phyloP scores from a whole-genome alignment of 2,113 vertebrate genomes.

The Gambusia affinis region DNA sequence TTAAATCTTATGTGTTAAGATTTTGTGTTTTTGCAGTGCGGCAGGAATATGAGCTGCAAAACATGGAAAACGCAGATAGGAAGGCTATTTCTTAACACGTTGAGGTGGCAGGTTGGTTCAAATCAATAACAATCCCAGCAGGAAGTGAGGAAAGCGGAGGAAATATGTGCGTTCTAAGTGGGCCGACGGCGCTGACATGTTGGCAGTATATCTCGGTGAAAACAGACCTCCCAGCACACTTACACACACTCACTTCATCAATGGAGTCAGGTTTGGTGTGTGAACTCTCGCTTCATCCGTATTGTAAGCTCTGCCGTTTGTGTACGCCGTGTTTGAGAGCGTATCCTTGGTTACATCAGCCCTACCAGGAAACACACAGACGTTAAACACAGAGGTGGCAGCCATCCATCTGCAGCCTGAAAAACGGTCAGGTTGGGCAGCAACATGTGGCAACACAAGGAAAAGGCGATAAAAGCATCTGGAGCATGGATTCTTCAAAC shows the following conservation, averaged over 20 bases:
- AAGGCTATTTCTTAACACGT: background rate
- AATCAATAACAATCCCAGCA: background rate
- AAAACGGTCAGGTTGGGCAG: background rate
- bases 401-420: background rate
- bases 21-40: no score
- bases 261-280: slow-evolving; percentile 7
- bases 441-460: background rate
- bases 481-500: no score
- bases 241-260: slow-evolving; percentile 17
- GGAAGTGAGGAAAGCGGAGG: slow-evolving; percentile 1
- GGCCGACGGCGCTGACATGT: slow-evolving; percentile 33
- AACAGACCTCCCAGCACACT: slow-evolving; percentile 55
- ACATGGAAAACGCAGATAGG: background rate
- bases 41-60: background rate
- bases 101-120: background rate
- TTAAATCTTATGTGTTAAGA: no score
- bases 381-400: background rate
- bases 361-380: slow-evolving; percentile 9
- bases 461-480: no score
- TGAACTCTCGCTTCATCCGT: background rate
- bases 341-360: slow-evolving; percentile 32
- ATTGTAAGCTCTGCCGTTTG: slow-evolving; percentile 15
- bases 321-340: slow-evolving; percentile 32
- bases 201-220: slow-evolving; percentile 32
- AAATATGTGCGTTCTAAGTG: slow-evolving; percentile 32